Conservation (phyloP, 53 echinoderm and acorn worm genomes). For the Stichopus horrens region DNA sequence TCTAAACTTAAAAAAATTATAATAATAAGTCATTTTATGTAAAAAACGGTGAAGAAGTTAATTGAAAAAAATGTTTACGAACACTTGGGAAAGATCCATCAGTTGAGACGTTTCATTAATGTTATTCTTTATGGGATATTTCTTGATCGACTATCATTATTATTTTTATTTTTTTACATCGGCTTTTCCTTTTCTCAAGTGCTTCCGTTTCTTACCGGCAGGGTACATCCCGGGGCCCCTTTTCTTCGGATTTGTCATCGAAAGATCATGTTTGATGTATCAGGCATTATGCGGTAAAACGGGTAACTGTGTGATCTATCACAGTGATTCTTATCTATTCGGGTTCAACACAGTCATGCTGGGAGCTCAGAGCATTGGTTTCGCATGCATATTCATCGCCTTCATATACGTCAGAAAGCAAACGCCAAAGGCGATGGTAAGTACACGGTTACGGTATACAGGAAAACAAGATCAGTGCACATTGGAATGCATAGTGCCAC, state of each 20-base stretch:
- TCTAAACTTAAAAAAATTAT: no score
- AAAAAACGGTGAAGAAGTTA: no score
- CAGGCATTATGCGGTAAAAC: slow-evolving; percentile 24
- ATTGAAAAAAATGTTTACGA: no score
- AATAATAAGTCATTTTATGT: no score
- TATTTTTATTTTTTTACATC: no score
- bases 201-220: not conserved
- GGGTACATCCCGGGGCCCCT: slow-evolving; percentile 37
- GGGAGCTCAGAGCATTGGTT: not conserved
- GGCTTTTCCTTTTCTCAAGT: not conserved
- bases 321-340: not conserved
- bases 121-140: not conserved
- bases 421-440: slow-evolving; percentile 6
- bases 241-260: slow-evolving; percentile 32
- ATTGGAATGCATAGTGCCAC: no score
- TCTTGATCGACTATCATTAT: no score
- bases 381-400: not conserved
- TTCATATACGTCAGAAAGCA: not conserved
- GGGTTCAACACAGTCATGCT: slow-evolving; percentile 12
- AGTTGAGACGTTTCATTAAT: not conserved
- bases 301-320: slow-evolving; percentile 18
- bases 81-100: not conserved
- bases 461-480: no score
- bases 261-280: slow-evolving; percentile 1
- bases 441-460: not conserved